phyloP scores from a whole-genome alignment of 2,797 vertebrate species.

The Anabacerthia variegaticeps region DNA sequence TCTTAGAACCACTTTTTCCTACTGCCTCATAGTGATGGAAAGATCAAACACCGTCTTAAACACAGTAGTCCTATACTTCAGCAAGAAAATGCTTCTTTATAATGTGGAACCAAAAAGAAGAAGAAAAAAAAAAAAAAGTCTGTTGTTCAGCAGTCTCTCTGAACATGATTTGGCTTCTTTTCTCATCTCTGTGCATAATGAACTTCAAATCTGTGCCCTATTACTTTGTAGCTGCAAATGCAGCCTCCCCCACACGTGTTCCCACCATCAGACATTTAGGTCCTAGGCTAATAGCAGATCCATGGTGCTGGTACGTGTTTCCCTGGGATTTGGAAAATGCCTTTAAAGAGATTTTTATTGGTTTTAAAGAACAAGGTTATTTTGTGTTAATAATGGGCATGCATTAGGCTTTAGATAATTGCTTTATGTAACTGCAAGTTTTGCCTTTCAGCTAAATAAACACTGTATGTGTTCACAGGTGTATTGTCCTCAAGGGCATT shows the following conservation, averaged over 20 bases:
- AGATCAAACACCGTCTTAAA: conserved; percentile 62
- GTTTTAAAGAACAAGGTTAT: conserved; percentile 80
- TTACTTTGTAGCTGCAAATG: conserved; percentile 35
- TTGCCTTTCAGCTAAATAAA: conserved; percentile 81
- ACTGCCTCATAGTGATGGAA: conserved; percentile 47
- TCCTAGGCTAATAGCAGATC: conserved; percentile 54
- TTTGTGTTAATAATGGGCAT: conserved; percentile 81
- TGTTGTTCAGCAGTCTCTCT: conserved; percentile 25
- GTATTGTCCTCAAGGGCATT: conserved; percentile 80
- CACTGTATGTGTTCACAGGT: conserved; percentile 83
- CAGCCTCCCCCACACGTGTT: conserved; percentile 31
- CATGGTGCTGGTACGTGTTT: conserved; percentile 48
- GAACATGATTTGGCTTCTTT: conserved; percentile 19
- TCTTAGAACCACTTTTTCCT: conserved; percentile 29
- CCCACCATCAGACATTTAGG: conserved; percentile 48
- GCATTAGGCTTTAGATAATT: conserved; percentile 80
- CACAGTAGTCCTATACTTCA: conserved; percentile 32
- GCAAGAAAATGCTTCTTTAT: conserved; percentile 54
- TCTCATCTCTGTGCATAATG: conserved; percentile 11
- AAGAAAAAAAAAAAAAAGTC: background rate
- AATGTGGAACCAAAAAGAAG: background rate
- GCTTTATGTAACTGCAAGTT: conserved; percentile 78
- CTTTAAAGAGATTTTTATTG: conserved; percentile 79
- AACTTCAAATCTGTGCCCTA: conserved; percentile 45
- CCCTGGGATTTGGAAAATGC: conserved; percentile 74